Evolutionary conservation across 2,888 invertebrate species (phyloP).

Genomic region (Hydraecia micacea): DNA sequence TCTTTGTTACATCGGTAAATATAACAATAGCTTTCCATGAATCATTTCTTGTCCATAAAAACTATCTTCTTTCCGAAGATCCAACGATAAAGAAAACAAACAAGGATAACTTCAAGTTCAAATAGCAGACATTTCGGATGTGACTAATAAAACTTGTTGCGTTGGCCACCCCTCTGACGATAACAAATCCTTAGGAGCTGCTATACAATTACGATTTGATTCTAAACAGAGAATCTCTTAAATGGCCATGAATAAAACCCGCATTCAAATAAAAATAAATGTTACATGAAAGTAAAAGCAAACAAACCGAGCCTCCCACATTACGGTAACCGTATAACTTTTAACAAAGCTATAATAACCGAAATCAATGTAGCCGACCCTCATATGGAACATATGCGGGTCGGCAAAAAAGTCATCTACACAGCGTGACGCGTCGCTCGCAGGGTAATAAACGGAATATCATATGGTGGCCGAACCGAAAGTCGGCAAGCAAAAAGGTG

Average conservation of each 20-base stretch:
- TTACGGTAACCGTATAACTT: constrained; percentile 68
- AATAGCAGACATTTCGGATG: constrained; percentile 50
- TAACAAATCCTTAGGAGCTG: constrained; percentile 26
- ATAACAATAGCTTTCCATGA: constrained; percentile 37
- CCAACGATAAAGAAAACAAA: constrained; percentile 64
- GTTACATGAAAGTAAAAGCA: constrained; percentile 33
- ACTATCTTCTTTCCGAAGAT: constrained; percentile 30
- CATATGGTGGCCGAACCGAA: constrained; percentile 78
- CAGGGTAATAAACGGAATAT: constrained; percentile 81
- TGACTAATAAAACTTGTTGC: constrained; percentile 52
- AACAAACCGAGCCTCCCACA: constrained; percentile 43
- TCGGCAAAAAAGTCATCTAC: constrained; percentile 76
- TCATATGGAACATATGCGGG: constrained; percentile 83
- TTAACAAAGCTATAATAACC: constrained; percentile 73
- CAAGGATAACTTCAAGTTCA: constrained; percentile 60
- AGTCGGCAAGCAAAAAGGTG: constrained; percentile 74
- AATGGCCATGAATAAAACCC: constrained; percentile 8
- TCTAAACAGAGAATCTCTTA: constrained; percentile 4
- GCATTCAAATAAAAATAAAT: constrained; percentile 37
- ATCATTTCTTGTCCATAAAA: constrained; percentile 31
- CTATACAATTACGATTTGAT: constrained; percentile 19
- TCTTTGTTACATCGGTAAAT: constrained; percentile 32
- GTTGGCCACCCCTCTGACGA: constrained; percentile 24
- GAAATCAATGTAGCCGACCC: constrained; percentile 77
- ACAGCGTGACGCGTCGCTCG: constrained; percentile 68